Evolutionary conservation across 1,140 invertebrate species (phyloP).

Genomic region (Drosophila sucinea): DNA sequence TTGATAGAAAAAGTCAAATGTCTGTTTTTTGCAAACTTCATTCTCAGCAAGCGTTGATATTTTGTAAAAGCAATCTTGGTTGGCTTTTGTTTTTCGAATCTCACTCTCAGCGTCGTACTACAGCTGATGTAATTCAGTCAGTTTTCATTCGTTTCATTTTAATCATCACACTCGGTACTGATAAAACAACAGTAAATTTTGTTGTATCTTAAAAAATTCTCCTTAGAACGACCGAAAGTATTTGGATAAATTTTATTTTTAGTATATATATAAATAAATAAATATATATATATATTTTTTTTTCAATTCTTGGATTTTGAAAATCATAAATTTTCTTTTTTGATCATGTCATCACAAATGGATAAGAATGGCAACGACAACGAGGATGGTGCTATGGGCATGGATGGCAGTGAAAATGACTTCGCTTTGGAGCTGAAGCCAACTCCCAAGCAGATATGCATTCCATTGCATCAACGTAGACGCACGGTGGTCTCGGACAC

Average conservation of each 20-base stretch:
- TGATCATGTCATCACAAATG: slow-evolving; percentile 47
- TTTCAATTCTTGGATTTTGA: neutral
- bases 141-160: slow-evolving; percentile 1
- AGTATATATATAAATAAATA: too few species aligned
- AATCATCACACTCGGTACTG: neutral
- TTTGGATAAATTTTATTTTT: slow-evolving; percentile 4
- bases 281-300: neutral
- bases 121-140: too few species aligned
- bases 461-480: slow-evolving; percentile 63
- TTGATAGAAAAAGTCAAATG: too few species aligned
- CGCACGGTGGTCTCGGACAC: slow-evolving; percentile 51
- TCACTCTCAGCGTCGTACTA: too few species aligned
- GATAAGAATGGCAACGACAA: slow-evolving; percentile 28
- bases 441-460: slow-evolving; percentile 66
- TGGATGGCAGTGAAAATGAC: slow-evolving; percentile 45
- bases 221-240: neutral
- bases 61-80: too few species aligned
- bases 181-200: neutral
- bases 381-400: slow-evolving; percentile 14
- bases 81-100: too few species aligned
- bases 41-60: too few species aligned
- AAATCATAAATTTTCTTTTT: neutral
- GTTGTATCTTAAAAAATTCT: neutral
- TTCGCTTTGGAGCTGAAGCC: slow-evolving; percentile 62
- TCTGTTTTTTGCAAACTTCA: too few species aligned